Conservation (phyloP, 2,797 vertebrate species). For the Tragelaphus oryx region DNA sequence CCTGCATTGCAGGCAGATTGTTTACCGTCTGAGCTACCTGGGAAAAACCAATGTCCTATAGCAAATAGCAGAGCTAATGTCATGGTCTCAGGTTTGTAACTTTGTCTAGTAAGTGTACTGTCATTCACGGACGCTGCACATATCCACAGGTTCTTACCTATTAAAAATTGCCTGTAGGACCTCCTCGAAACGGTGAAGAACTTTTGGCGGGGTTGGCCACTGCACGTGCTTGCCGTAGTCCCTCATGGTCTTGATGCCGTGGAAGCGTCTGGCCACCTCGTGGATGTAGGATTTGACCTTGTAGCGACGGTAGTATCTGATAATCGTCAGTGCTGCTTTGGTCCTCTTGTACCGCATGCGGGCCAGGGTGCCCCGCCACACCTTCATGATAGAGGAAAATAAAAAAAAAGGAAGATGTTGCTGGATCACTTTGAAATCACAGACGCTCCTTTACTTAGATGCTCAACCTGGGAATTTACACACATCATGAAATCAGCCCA, state of each 20-base stretch:
- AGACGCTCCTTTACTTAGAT: not conserved
- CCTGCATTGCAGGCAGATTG: not conserved
- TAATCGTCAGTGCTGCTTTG: constrained; percentile 87
- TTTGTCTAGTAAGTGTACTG: not conserved
- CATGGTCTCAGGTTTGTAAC: not conserved
- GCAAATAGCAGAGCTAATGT: not conserved
- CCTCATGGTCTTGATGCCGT: constrained; percentile 85
- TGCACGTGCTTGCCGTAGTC: constrained; percentile 89
- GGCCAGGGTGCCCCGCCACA: constrained; percentile 95
- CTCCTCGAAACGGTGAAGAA: constrained; percentile 91
- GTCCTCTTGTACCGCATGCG: constrained; percentile 91
- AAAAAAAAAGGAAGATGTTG: not conserved
- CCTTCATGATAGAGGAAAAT: constrained; percentile 76
- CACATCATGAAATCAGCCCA: not conserved
- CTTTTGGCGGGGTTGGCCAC: constrained; percentile 94
- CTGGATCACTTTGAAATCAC: not conserved
- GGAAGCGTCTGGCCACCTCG: constrained; percentile 90
- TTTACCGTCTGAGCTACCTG: not conserved
- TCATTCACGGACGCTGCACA: not conserved
- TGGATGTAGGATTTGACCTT: constrained; percentile 93
- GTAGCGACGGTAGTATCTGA: constrained; percentile 90
- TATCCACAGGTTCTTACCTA: constrained; percentile 82
- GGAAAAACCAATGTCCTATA: not conserved
- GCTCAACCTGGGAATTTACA: not conserved
- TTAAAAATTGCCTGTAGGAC: constrained; percentile 88